Percentiles rank a stretch among this genome's conserved stretches.
These are phyloP conservation scores for Sminthopsis crassicaudata DNA, from an alignment of 2,113 vertebrate genomes.

Conservation along the genomic window DNA sequence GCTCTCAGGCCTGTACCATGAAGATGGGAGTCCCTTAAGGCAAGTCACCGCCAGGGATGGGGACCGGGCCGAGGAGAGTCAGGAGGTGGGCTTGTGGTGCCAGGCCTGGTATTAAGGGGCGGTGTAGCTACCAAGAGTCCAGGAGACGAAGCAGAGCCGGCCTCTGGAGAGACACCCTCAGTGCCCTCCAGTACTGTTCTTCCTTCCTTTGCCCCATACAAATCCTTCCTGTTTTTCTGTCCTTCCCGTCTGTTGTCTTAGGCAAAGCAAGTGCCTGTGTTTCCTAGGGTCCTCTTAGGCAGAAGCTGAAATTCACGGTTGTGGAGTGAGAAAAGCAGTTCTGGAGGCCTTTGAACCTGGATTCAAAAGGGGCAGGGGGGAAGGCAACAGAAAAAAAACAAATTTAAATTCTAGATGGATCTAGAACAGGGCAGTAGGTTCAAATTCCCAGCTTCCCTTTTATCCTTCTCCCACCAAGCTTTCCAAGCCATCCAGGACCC, in stretches of 20 bases:
- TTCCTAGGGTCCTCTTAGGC: constrained; percentile 36
- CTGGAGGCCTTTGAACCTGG: constrained; percentile 67
- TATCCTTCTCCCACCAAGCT: not conserved
- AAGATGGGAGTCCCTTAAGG: not conserved
- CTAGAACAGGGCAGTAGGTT: not conserved
- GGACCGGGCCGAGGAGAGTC: not conserved
- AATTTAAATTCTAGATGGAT: not conserved
- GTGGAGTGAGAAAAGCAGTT: constrained; percentile 31
- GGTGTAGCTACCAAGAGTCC: not conserved
- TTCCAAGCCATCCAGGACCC: not conserved
- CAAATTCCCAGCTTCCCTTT: not conserved
- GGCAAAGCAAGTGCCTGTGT: not conserved
- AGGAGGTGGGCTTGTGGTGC: not conserved
- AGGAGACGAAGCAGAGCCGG: not conserved
- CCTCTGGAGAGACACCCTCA: not conserved
- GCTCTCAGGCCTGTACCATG: not conserved
- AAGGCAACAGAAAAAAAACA: not conserved
- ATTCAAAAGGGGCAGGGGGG: not conserved
- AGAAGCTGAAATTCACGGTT: constrained; percentile 40
- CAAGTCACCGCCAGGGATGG: not conserved
- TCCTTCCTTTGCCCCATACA: not conserved
- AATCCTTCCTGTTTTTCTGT: not conserved
- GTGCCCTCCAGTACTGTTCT: not conserved
- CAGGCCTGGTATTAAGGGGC: not conserved
- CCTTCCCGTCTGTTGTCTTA: not conserved